Conservation (phyloP, 2,113 vertebrate species). For the Varanus komodoensis region DNA sequence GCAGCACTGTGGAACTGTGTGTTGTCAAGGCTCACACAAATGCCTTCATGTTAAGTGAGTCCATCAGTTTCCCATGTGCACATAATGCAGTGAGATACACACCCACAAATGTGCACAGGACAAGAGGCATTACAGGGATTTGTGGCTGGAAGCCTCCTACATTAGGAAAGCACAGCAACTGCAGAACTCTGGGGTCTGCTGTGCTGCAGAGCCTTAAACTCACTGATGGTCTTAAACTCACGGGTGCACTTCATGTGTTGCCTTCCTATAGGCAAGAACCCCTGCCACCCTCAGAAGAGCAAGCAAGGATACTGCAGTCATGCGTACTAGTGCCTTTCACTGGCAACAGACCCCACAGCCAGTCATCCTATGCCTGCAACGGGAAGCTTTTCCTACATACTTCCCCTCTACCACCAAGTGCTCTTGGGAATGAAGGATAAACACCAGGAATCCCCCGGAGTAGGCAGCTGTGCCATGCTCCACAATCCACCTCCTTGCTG, state of each 20-base stretch:
- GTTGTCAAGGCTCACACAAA: not conserved
- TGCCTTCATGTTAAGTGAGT: not conserved
- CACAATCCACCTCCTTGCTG: not conserved
- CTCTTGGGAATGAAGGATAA: constrained; percentile 21
- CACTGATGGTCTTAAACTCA: not conserved
- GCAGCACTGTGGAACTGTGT: not conserved
- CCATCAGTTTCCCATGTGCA: not conserved
- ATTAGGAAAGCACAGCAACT: not conserved
- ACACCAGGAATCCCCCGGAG: constrained; percentile 3
- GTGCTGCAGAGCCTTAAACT: not conserved
- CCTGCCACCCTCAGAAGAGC: not conserved
- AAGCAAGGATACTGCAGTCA: not conserved
- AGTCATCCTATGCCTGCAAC: not conserved
- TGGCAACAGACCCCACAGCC: not conserved
- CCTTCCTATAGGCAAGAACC: not conserved
- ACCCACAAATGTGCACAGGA: not conserved
- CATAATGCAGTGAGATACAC: not conserved
- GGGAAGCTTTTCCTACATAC: not conserved
- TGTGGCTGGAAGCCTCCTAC: not conserved
- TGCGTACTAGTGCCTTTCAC: not conserved
- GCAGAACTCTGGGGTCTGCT: not conserved
- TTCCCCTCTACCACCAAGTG: not conserved
- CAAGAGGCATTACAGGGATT: not conserved
- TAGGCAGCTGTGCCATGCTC: constrained; percentile 6
- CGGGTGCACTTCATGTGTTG: not conserved